Evolutionary conservation across 2,797 vertebrate species (phyloP), one percentile per base, ranked within the genome.

Genomic region (Pelodytes ibericus): DNA sequence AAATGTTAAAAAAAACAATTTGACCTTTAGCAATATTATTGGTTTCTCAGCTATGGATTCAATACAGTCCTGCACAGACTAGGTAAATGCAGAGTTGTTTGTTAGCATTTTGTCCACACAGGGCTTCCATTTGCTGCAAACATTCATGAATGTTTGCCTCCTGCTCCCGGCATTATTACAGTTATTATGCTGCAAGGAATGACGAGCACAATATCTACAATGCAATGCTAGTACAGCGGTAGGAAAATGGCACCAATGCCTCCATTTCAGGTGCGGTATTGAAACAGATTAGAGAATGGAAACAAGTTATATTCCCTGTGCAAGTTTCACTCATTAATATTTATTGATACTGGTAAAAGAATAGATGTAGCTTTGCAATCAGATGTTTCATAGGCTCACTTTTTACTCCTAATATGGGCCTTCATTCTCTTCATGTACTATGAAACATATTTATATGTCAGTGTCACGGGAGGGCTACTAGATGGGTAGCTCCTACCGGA

Each of bases 11-110:
- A n/a, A n/a, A n/a, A n/a, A 63, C 22, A 30, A 8, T n/a, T 22
- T 63, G 31, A 39, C 60, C 30, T 63, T 63, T 63, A 36, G 7
- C 36, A 39, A 39, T 8, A 39, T 39, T 39, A 39, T 39, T 39
- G 36, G 36, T 6, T 4, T 29, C n/a, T n/a, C n/a, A n/a, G n/a
- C 60, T 63, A 31, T 24, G 31, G 30, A 63, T 63, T 63, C 24
- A 39, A 39, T 63, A 26, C 59, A 4, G 3, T 4, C 29, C n/a
- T n/a, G n/a, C n/a, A n/a, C 33, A 41, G 22, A 47, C 1, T 15
- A 7, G n/a, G 33, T 41, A 63, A 44, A 36, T 36, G 22, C 22
- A 26, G 62, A 22, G 36, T n/a, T 27, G 4, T 66, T 66, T 66
- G 16, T n/a, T 39, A 10, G 8, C 25, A 66, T 41, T 44, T 44